These are phyloP conservation scores for Odontocolon sp. DNA, from an alignment of 2,888 invertebrate species.

Conservation along the genomic window DNA sequence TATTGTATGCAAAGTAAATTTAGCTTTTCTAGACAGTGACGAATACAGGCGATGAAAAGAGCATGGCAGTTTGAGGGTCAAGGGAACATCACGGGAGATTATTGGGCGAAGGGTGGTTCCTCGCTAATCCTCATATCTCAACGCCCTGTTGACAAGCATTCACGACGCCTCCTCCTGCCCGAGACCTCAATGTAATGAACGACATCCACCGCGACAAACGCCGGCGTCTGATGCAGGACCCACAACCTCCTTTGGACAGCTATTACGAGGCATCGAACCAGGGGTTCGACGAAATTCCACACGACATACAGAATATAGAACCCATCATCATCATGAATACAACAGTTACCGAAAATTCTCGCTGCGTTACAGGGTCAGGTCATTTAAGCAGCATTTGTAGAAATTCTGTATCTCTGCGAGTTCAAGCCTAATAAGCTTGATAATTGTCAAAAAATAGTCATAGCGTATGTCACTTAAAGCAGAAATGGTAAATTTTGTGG, in stretches of 20 bases:
- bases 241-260: slow-evolving; percentile 40
- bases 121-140: slow-evolving; percentile 77
- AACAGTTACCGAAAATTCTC: slow-evolving; percentile 35
- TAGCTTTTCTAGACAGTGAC: neutral
- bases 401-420: no score
- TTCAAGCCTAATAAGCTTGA: no score
- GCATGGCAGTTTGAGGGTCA: slow-evolving; percentile 26
- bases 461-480: no score
- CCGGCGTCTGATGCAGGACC: slow-evolving; percentile 49
- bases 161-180: slow-evolving; percentile 66
- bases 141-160: slow-evolving; percentile 75
- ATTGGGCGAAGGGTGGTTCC: slow-evolving; percentile 52
- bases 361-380: slow-evolving; percentile 1
- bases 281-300: slow-evolving; percentile 22
- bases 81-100: slow-evolving; percentile 55
- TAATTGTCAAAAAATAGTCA: no score
- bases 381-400: no score
- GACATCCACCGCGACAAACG: slow-evolving; percentile 73
- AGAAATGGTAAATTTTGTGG: no score
- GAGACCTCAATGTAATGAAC: slow-evolving; percentile 71
- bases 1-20: neutral
- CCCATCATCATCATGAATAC: slow-evolving; percentile 25
- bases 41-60: neutral
- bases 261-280: slow-evolving; percentile 44
- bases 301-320: neutral